Evolutionary conservation across 2,113 vertebrate species (phyloP), one percentile per base, ranked within the genome.

Genomic region (Equus quagga): DNA sequence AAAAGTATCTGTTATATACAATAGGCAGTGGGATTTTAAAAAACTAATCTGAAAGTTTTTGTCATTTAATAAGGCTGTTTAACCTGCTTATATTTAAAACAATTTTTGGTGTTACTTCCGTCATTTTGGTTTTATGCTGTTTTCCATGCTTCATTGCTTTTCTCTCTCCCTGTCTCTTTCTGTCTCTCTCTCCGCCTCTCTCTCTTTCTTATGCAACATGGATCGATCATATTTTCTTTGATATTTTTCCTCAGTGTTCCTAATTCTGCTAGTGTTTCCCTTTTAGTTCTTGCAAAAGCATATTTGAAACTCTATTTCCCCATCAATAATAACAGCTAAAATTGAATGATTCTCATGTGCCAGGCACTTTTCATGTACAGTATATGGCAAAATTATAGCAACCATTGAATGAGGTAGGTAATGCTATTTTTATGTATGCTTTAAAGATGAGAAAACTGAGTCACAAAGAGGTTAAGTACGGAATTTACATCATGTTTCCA

Each of bases 31-130:
- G 31, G 88, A 49, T 91, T 94, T 89, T 31, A 7, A 60, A 44
- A 87, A 69, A 65, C 46, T 15, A 87, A 84, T 64, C 21, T 58
- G 41, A 73, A 85, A 58, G 23, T 60, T 92, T 70, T 67, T 80
- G 58, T 72, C 64, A 56, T 81, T 86, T 97, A 83, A 92, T 90
- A 65, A 96, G 58, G 60, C 51, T 80, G 58, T 80, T 91, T 91
- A 89, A 69, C 54, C 49, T 78, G 10, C 51, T 91, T 70, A 70
- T 76, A 46, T 11, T 31, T 80, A 23, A 6, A 76, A 33, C 3
- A 64, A 1, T 54, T 94, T 89, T 87, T 15, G 5, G 44, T 85
- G 58, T 93, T 86, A 60, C 24, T n/a, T 76, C n/a, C 87, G 18
- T 91, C 92, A 49, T 94, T 83, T 75, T 51, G 33, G 28, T 79